Conservation (phyloP, 1,140 invertebrate species). For the Diprion similis region DNA sequence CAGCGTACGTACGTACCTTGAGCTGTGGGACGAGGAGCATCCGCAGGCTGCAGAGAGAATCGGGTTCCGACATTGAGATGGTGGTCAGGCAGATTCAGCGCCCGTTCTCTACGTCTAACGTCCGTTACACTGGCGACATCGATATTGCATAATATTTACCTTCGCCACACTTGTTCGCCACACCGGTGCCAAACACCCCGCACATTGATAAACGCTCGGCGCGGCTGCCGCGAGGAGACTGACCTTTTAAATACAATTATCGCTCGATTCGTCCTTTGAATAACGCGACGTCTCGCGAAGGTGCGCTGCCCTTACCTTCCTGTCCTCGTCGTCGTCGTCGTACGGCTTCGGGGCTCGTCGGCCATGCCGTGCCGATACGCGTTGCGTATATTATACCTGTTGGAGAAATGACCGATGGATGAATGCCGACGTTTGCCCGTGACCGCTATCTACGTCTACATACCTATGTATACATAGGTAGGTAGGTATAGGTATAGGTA, state of each 20-base stretch:
- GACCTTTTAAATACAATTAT: conserved; percentile 5
- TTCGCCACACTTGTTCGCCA: background rate
- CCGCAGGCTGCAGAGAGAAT: background rate
- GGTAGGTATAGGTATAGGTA: too few relatives aligned
- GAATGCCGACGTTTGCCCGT: background rate
- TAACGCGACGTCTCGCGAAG: background rate
- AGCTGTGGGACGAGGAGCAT: background rate
- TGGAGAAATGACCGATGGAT: background rate
- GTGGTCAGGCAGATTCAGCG: background rate
- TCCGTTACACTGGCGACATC: background rate
- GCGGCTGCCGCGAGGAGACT: background rate
- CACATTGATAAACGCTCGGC: background rate
- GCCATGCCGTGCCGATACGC: too few relatives aligned
- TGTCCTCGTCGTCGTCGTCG: too few relatives aligned
- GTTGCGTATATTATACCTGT: too few relatives aligned
- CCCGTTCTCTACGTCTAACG: too few relatives aligned
- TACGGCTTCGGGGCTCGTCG: too few relatives aligned
- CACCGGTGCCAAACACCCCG: background rate
- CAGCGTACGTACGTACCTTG: background rate
- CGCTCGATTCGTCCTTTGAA: background rate
- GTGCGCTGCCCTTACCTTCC: too few relatives aligned
- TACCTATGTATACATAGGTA: background rate
- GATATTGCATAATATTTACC: background rate
- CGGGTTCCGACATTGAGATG: background rate
- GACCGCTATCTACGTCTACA: too few relatives aligned